phyloP scores from a whole-genome alignment of 2,888 invertebrate genomes.

The Oligia strigilis region DNA sequence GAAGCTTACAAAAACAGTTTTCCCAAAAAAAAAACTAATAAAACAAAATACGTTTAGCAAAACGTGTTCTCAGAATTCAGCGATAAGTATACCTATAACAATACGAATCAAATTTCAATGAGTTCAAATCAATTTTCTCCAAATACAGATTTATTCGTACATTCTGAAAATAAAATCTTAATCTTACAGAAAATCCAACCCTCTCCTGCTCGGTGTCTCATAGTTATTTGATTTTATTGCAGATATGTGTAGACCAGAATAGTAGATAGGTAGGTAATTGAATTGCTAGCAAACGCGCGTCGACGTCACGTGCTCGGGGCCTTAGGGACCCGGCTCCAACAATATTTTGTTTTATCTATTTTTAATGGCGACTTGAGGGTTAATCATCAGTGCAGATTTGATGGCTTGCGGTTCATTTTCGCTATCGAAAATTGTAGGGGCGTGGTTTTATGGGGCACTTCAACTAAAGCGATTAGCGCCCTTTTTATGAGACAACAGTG shows the following conservation, averaged over 20 bases:
- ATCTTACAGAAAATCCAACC: constrained; percentile 46
- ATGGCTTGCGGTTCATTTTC: constrained; percentile 76
- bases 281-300: constrained; percentile 81
- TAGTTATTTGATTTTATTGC: constrained; percentile 78
- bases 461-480: constrained; percentile 62
- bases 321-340: constrained; percentile 78
- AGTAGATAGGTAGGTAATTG: constrained; percentile 84
- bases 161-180: constrained; percentile 35
- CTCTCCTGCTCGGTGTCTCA: constrained; percentile 66
- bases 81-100: background rate
- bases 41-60: background rate
- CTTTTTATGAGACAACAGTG: constrained; percentile 49
- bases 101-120: background rate
- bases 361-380: constrained; percentile 86
- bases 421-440: constrained; percentile 63
- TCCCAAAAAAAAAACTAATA: background rate
- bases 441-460: constrained; percentile 61
- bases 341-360: constrained; percentile 89
- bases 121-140: background rate
- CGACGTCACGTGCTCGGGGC: constrained; percentile 79
- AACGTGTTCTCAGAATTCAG: background rate
- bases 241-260: constrained; percentile 73
- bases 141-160: constrained; percentile 27
- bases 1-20: background rate
- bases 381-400: constrained; percentile 84